These are phyloP conservation scores for Sinocyclocheilus rhinocerous DNA, from an alignment of 2,113 vertebrate species.

Conservation along the genomic window DNA sequence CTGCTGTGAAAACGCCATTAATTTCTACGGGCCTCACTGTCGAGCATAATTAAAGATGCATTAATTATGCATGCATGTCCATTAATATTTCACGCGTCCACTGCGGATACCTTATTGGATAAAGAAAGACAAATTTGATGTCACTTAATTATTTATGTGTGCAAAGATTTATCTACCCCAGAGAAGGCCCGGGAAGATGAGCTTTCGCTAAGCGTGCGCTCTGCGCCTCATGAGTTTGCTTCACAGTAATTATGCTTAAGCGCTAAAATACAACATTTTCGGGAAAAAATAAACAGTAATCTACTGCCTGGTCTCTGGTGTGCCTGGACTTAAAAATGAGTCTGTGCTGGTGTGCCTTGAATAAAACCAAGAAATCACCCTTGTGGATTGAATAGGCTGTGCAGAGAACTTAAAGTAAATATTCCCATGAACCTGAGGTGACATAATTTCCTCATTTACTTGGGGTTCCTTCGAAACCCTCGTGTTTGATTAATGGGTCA, in stretches of 20 bases:
- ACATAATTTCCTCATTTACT: conserved; percentile 8
- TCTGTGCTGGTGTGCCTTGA: not conserved
- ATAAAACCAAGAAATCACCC: not conserved
- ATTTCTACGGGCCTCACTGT: conserved; percentile 65
- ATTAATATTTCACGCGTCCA: conserved; percentile 68
- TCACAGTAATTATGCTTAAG: conserved; percentile 19
- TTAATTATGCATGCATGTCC: conserved; percentile 75
- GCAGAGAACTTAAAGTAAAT: not conserved
- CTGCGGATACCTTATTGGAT: conserved; percentile 71
- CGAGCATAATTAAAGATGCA: conserved; percentile 73
- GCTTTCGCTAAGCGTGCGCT: not conserved
- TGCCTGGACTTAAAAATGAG: not conserved
- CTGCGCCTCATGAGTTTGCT: not conserved
- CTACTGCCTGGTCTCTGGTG: not conserved
- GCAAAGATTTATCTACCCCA: conserved; percentile 67
- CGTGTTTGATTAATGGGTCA: not conserved
- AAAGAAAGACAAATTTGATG: conserved; percentile 74
- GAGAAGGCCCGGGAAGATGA: conserved; percentile 11
- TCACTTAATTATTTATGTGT: conserved; percentile 72
- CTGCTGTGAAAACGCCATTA: conserved; percentile 72
- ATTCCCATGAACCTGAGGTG: not conserved
- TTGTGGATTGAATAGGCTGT: not conserved
- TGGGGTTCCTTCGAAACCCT: not conserved
- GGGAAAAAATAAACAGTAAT: conserved; percentile 9
- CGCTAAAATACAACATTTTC: conserved; percentile 12